phyloP scores from a whole-genome alignment of 2,113 vertebrate genomes.

The Callopanchax toddi region DNA sequence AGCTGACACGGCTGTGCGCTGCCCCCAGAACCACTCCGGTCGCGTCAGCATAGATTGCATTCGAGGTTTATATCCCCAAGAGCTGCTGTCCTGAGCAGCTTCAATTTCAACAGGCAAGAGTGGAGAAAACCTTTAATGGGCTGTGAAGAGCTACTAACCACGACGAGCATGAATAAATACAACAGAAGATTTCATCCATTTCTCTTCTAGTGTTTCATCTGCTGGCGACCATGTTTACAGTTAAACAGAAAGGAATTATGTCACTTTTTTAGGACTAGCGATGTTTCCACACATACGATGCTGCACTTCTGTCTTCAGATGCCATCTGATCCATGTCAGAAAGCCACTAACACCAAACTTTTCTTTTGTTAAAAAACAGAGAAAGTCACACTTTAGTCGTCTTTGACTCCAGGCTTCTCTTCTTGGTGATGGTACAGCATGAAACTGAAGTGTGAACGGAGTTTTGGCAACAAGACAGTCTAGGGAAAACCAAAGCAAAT shows the following conservation, averaged over 20 bases:
- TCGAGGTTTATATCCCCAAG: slow-evolving; percentile 11
- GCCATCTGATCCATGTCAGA: not conserved
- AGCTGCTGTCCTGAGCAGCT: slow-evolving; percentile 5
- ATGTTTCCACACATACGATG: too few species aligned
- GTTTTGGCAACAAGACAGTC: slow-evolving; percentile 17
- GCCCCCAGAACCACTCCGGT: slow-evolving; percentile 4
- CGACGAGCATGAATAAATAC: slow-evolving; percentile 7
- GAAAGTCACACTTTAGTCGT: not conserved
- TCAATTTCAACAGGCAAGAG: slow-evolving; percentile 24
- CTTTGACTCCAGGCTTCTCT: slow-evolving; percentile 9
- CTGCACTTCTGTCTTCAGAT: not conserved
- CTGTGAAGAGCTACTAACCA: slow-evolving; percentile 29
- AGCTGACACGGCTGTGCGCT: slow-evolving; percentile 15
- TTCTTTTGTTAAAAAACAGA: slow-evolving; percentile 1
- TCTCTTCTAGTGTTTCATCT: not conserved
- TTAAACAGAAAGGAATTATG: slow-evolving; percentile 14
- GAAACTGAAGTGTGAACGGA: slow-evolving; percentile 27
- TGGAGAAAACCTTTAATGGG: slow-evolving; percentile 24
- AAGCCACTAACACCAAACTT: not conserved
- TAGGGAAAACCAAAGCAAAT: slow-evolving; percentile 4
- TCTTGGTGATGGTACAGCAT: slow-evolving; percentile 2
- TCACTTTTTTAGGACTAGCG: too few species aligned
- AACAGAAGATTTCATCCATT: slow-evolving; percentile 1
- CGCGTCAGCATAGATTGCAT: slow-evolving; percentile 42
- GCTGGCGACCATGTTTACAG: slow-evolving; percentile 18